Base-by-base conservation (phyloP, 1,140 invertebrate species). In the Sweltsa coloradensis region DNA sequence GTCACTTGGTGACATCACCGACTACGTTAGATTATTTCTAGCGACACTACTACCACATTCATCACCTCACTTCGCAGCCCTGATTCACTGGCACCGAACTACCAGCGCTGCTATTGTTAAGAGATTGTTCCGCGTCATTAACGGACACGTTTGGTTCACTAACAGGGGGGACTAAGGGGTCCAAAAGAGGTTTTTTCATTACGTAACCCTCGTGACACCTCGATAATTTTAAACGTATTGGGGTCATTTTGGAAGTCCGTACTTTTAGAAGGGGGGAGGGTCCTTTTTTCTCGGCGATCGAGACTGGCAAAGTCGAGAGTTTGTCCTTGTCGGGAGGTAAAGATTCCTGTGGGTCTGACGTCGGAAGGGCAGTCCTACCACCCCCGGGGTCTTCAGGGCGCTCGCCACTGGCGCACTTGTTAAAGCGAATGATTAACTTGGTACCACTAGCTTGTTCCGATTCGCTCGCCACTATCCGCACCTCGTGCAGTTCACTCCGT, bases 11-110 rank as follows among this genome's bases (percentile, higher is more conserved):
- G 55, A 57, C 48, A 47, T 46, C 43, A 16, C n/a, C n/a, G n/a
- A n/a, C n/a, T n/a, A n/a, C n/a, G n/a, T n/a, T n/a, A 21, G 14
- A 41, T 23, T 44, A 9, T 19, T 25, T 24, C 22, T 25, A 22
- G 14, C 22, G 13, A 49, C 42, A 54, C 37, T 29, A 47, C 39
- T 55, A 48, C 60, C 60, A 60, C 58, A 51, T 72, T 74, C 81
- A 85, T 87, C 83, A 86, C 77, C 83, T 86, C 75, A 85, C 83
- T 73, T 85, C 81, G 71, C 82, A 84, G 69, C 83, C 81, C 74
- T 85, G 14, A 21, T 29, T 29, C n/a, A 23, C 34, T 18, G 14
- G 41, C 47, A 41, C 22, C 34, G 48, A 27, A 24, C 16, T 48
- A 16, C 23, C 37, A 46, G 37, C 37, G 36, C 40, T 24, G n/a